These are phyloP conservation scores for Pantherophis vulpinus DNA, from an alignment of 2,797 vertebrate genomes.

Conservation along the genomic window DNA sequence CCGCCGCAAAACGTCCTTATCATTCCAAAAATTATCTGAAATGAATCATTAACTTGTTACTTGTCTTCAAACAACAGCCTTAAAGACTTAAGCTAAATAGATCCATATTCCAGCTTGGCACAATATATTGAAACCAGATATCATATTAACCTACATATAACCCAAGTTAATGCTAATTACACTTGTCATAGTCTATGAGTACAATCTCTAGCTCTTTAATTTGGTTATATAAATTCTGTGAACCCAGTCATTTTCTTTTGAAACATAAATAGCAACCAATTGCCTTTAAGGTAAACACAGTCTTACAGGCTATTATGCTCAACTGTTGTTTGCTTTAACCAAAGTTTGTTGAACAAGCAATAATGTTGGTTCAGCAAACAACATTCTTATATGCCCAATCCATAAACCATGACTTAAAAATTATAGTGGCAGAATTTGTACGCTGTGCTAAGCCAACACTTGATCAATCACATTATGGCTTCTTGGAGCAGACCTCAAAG, in stretches of 20 bases:
- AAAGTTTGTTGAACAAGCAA: background rate
- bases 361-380: background rate
- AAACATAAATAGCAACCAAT: background rate
- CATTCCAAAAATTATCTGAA: background rate
- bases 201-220: background rate
- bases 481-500: background rate
- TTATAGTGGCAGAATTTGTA: background rate
- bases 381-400: background rate
- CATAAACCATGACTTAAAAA: background rate
- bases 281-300: background rate
- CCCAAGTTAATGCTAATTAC: background rate
- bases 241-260: background rate
- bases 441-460: background rate
- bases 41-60: background rate
- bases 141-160: background rate
- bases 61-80: background rate
- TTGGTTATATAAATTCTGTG: background rate
- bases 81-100: background rate
- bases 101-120: background rate
- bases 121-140: background rate
- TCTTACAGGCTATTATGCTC: background rate
- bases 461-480: background rate
- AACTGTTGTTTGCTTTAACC: background rate
- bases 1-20: background rate
- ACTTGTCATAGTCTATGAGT: background rate